phyloP scores from a whole-genome alignment of 2,797 vertebrate species.

The Enteromius viviparus region DNA sequence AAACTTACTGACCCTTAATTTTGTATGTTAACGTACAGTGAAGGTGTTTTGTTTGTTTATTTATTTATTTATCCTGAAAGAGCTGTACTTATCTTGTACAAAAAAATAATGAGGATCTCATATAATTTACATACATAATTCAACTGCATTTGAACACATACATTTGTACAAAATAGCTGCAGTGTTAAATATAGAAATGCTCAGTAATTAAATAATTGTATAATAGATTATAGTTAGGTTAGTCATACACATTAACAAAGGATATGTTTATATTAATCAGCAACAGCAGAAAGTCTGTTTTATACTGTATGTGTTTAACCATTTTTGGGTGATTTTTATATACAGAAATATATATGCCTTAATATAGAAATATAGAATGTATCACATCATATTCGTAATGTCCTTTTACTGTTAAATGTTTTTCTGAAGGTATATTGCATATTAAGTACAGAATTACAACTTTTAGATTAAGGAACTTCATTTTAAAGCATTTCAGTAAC shows the following conservation, averaged over 20 bases:
- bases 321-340: background rate
- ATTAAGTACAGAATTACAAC: constrained; percentile 55
- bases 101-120: background rate
- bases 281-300: background rate
- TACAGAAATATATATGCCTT: too few relatives aligned
- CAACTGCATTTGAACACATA: background rate
- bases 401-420: background rate
- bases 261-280: background rate
- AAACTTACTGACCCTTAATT: background rate
- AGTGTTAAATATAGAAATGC: too few relatives aligned
- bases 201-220: background rate
- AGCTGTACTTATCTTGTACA: background rate
- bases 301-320: background rate
- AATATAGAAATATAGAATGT: too few relatives aligned
- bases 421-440: constrained; percentile 13
- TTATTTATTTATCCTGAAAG: background rate
- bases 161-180: background rate
- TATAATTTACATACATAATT: too few relatives aligned
- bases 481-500: constrained; percentile 49
- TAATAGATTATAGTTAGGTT: background rate
- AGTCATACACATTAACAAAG: background rate
- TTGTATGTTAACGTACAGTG: background rate
- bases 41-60: background rate
- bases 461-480: constrained; percentile 65
- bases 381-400: too few relatives aligned